These are phyloP conservation scores for Mesoclemmys tuberculata DNA, from an alignment of 2,113 vertebrate genomes.

Conservation along the genomic window DNA sequence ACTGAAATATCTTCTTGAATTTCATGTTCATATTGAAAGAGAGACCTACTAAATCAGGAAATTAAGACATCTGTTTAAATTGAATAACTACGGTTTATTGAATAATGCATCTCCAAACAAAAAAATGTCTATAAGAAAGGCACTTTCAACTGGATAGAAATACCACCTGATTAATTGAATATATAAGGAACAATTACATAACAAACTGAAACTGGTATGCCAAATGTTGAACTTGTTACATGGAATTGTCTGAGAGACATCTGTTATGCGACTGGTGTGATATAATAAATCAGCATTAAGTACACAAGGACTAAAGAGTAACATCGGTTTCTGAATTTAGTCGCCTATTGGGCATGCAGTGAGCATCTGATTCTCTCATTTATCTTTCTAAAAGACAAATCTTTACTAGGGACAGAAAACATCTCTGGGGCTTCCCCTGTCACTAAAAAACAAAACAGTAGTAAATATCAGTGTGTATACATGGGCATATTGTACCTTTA, in stretches of 20 bases:
- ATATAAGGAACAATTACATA: neutral
- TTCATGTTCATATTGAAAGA: fast-evolving
- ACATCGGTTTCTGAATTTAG: conserved; percentile 4
- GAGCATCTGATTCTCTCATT: neutral
- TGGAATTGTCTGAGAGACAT: neutral
- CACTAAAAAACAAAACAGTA: neutral
- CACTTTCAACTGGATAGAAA: neutral
- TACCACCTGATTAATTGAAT: neutral
- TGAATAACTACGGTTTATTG: fast-evolving
- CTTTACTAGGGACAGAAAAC: neutral
- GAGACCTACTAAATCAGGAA: fast-evolving
- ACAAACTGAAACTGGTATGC: neutral
- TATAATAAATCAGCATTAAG: fast-evolving
- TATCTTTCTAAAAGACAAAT: neutral
- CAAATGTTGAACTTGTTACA: neutral
- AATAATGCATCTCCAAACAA: neutral
- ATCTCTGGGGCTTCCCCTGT: neutral
- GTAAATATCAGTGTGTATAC: neutral
- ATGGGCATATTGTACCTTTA: neutral
- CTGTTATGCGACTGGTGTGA: neutral
- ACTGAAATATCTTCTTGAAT: fast-evolving
- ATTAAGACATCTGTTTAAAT: fast-evolving
- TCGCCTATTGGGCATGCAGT: neutral
- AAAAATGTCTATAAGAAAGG: neutral
- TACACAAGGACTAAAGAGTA: fast-evolving